These are phyloP conservation scores for Leucophenga varia DNA, from an alignment of 1,140 invertebrate genomes.

Conservation along the genomic window DNA sequence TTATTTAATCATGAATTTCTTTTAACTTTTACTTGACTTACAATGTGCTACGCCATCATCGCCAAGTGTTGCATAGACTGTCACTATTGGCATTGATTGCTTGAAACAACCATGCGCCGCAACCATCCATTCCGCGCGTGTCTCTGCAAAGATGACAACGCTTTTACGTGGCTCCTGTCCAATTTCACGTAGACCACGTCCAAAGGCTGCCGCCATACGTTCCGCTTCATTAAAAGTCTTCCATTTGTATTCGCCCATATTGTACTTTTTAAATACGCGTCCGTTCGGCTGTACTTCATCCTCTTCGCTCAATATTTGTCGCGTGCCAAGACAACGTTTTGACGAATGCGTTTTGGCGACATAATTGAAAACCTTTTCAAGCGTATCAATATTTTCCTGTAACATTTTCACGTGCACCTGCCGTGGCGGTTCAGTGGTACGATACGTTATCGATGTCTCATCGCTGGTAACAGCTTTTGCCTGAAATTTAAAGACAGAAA, in stretches of 20 bases:
- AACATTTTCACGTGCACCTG: conserved; percentile 71
- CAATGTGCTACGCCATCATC: conserved; percentile 95
- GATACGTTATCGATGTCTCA: conserved; percentile 66
- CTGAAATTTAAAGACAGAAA: conserved; percentile 24
- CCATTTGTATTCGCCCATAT: conserved; percentile 94
- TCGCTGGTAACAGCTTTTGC: conserved; percentile 47
- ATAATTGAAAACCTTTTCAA: conserved; percentile 83
- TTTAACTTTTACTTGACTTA: conserved; percentile 9
- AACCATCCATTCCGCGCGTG: conserved; percentile 95
- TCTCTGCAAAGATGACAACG: conserved; percentile 95
- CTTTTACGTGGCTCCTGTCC: conserved; percentile 69
- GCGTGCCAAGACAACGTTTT: conserved; percentile 83
- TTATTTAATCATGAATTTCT: background rate
- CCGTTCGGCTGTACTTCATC: conserved; percentile 93
- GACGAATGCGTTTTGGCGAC: conserved; percentile 71
- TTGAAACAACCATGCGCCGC: conserved; percentile 92
- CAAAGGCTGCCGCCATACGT: conserved; percentile 72
- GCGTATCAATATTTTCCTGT: conserved; percentile 77
- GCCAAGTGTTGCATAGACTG: conserved; percentile 94
- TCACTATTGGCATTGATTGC: conserved; percentile 91
- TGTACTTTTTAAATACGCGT: conserved; percentile 94
- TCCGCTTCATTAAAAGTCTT: conserved; percentile 81
- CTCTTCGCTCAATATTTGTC: conserved; percentile 88
- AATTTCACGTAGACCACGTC: conserved; percentile 71
- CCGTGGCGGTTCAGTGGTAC: conserved; percentile 68